Evolutionary conservation across 2,113 vertebrate species (phyloP), one percentile per base, ranked within the genome.

Genomic region (Thomomys bottae): DNA sequence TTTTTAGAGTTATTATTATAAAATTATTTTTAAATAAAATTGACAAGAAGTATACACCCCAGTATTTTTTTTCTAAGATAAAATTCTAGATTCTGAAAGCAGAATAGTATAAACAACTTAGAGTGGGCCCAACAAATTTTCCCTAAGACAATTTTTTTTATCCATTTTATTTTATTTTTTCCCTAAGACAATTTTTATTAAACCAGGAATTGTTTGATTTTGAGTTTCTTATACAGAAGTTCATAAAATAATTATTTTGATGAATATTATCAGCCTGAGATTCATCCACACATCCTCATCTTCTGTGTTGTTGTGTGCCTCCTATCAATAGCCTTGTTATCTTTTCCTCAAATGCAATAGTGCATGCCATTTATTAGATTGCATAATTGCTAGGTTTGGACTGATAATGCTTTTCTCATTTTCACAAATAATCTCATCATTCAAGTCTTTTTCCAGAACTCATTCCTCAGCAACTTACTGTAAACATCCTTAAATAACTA

Each of bases 61-160:
- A 61, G 32, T 82, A 71, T 68, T 40, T 59, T 34, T 89, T 85
- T 88, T 34, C 2, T 57, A 63, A 90, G 28, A 45, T 3, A 42
- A 14, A 36, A 72, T 24, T 30, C 5, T 6, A 36, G 32, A 0
- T n/a, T 81, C 17, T 61, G 40, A 85, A 86, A 42, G 9, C 36
- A 24, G 81, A 85, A 78, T 36, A 68, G 28, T 84, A 36, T 42
- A 30, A 93, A 72, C 18, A 2, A 3, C 10, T 36, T 45, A 61
- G 28, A 63, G 21, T 40, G 0, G 1, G 42, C 15, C 3, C 32
- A 70, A 5, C n/a, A 20, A 3, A 14, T 49, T 67, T 5, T 2
- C 70, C 21, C 26, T 66, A 57, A n/a, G 38, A 71, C 23, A 61
- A 59, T 49, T 72, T 45, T 68, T 77, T 28, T 61, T 72, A 28